phyloP scores from a whole-genome alignment of 2,888 invertebrate genomes.

The Agonopterix arenella region DNA sequence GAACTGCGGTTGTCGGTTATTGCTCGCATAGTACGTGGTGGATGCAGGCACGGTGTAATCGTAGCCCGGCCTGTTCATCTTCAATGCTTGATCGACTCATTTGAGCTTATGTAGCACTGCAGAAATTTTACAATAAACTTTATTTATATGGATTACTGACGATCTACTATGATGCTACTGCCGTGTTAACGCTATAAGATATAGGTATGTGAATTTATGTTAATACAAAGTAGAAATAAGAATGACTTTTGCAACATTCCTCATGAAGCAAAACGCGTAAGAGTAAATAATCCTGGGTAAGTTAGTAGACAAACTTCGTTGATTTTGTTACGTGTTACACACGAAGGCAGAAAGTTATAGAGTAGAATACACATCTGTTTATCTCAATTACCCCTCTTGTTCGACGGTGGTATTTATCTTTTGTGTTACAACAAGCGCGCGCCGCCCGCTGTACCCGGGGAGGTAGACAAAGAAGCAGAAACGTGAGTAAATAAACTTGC shows the following conservation, averaged over 20 bases:
- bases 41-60: conserved; percentile 70
- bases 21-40: conserved; percentile 62
- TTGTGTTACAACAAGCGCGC: conserved; percentile 53
- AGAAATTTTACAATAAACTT: conserved; percentile 30
- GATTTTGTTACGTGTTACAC: conserved; percentile 57
- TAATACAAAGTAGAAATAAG: conserved; percentile 8
- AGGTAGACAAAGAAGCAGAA: conserved; percentile 56
- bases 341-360: conserved; percentile 52
- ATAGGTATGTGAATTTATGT: background rate
- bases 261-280: conserved; percentile 12
- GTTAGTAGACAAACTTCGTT: conserved; percentile 46
- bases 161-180: conserved; percentile 39
- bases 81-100: conserved; percentile 66
- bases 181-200: conserved; percentile 7
- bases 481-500: conserved; percentile 56
- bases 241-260: conserved; percentile 5
- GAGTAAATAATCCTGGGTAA: conserved; percentile 19
- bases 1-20: conserved; percentile 65
- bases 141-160: conserved; percentile 22
- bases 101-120: conserved; percentile 55
- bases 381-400: conserved; percentile 68
- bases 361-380: conserved; percentile 61
- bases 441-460: conserved; percentile 32
- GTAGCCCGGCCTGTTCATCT: conserved; percentile 75
- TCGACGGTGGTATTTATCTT: conserved; percentile 63